These are phyloP conservation scores for Crenichthys baileyi DNA, from an alignment of 2,797 vertebrate species.

Conservation along the genomic window DNA sequence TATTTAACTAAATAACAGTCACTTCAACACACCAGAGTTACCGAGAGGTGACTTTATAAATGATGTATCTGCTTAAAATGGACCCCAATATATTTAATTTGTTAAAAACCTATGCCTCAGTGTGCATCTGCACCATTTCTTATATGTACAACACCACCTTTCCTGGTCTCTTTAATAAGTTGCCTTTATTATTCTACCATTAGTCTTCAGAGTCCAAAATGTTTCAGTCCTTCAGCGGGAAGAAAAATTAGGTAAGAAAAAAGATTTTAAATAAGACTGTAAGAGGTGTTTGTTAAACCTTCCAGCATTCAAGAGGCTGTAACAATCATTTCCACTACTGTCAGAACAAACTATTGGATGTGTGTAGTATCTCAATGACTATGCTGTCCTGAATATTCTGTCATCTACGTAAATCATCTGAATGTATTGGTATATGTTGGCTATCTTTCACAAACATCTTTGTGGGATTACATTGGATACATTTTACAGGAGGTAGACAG, in stretches of 20 bases:
- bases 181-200: constrained; percentile 77
- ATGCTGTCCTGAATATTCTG: constrained; percentile 5
- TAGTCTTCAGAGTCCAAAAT: constrained; percentile 65
- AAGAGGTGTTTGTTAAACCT: background rate
- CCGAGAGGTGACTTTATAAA: background rate
- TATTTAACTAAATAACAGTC: background rate
- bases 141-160: constrained; percentile 31
- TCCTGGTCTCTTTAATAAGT: constrained; percentile 68
- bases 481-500: background rate
- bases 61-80: background rate
- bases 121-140: constrained; percentile 20
- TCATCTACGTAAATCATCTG: constrained; percentile 17
- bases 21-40: background rate
- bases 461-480: constrained; percentile 11
- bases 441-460: constrained; percentile 41
- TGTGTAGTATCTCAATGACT: constrained; percentile 35
- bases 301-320: background rate
- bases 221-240: constrained; percentile 38
- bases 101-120: background rate
- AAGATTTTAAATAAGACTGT: constrained; percentile 4
- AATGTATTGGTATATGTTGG: constrained; percentile 32
- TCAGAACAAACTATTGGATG: constrained; percentile 20
- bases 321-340: constrained; percentile 27
- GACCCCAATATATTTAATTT: background rate
- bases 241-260: background rate